phyloP scores from a whole-genome alignment of 2,113 vertebrate genomes.

The Anser cygnoides region DNA sequence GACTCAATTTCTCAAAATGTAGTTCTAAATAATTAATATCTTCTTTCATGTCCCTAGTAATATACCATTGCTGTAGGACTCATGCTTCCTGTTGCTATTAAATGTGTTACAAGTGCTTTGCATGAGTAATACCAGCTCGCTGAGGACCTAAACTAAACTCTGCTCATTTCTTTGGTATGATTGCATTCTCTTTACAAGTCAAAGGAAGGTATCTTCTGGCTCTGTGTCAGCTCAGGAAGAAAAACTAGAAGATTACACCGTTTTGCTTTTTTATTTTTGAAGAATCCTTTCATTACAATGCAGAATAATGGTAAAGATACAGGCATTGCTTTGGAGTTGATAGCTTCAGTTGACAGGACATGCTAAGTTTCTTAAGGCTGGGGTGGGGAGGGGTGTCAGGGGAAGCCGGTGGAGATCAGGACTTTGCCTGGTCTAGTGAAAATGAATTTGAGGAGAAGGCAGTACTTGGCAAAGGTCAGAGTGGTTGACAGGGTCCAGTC shows the following conservation, averaged over 20 bases:
- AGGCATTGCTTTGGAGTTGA: neutral
- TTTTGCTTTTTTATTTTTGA: neutral
- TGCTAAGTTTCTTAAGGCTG: neutral
- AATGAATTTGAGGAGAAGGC: neutral
- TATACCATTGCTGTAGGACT: neutral
- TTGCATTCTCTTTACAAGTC: neutral
- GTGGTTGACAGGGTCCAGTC: neutral
- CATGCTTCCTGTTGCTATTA: neutral
- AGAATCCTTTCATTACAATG: neutral
- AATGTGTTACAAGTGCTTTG: neutral
- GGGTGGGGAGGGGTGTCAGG: neutral
- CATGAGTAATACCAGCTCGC: neutral
- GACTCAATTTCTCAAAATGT: constrained; percentile 48
- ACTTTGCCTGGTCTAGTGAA: neutral
- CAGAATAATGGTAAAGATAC: neutral
- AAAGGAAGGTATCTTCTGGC: neutral
- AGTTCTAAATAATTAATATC: constrained; percentile 59
- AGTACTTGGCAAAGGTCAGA: neutral
- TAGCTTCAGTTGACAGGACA: neutral
- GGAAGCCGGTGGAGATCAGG: fast-evolving
- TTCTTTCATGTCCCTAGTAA: constrained; percentile 8
- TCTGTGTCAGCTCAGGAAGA: neutral
- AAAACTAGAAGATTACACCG: neutral
- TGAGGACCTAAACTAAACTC: neutral
- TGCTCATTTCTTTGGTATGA: neutral